These are phyloP conservation scores for Pseudobourletiella spinata DNA, from an alignment of 1,140 invertebrate species.

Conservation along the genomic window DNA sequence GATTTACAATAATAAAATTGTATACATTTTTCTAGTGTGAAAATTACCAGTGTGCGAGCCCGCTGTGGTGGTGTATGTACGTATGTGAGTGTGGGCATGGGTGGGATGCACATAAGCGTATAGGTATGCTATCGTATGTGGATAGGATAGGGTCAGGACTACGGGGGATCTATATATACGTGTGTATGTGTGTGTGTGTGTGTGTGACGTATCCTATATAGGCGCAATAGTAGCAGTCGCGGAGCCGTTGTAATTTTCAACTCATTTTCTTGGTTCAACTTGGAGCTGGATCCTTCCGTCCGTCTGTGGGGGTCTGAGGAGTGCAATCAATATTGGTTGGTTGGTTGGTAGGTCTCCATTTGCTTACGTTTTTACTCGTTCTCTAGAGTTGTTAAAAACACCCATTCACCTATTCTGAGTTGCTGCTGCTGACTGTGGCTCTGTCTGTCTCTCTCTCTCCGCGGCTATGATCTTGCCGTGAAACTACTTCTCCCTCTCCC, in stretches of 20 bases:
- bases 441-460: conserved; percentile 8
- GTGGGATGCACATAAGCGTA: no score
- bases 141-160: no score
- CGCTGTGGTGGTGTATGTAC: no score
- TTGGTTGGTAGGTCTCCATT: conserved; percentile 6
- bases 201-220: neutral
- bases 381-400: conserved; percentile 10
- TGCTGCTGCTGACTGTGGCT: conserved; percentile 6
- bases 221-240: neutral
- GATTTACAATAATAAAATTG: no score
- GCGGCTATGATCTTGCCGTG: conserved; percentile 5
- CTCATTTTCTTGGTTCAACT: conserved; percentile 4
- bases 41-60: no score
- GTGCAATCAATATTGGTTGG: conserved; percentile 6
- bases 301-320: conserved; percentile 7
- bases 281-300: neutral
- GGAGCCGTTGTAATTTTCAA: conserved; percentile 6
- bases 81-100: no score
- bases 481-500: neutral
- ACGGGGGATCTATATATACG: no score
- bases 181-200: neutral
- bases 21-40: no score
- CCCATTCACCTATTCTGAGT: conserved; percentile 10
- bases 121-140: no score
- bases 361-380: conserved; percentile 5